Evolutionary conservation across 2,888 invertebrate species (phyloP).

Genomic region (Orgyia antiqua): DNA sequence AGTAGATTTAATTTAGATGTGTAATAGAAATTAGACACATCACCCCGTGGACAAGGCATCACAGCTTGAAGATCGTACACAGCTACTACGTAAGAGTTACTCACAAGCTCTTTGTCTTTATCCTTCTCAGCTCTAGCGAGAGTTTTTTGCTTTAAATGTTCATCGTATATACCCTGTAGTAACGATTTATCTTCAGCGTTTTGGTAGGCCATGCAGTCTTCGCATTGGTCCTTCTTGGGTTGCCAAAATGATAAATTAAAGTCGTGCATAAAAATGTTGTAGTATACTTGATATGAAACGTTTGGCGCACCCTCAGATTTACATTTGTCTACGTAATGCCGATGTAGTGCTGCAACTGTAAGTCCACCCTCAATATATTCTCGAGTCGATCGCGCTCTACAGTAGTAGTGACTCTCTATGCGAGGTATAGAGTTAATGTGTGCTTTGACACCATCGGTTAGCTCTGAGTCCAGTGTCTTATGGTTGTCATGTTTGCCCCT

Average conservation of each 20-base stretch:
- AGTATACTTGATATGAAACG: slow-evolving; percentile 8
- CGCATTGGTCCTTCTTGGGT: slow-evolving; percentile 15
- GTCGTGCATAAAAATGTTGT: too few species aligned
- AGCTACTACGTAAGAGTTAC: too few species aligned
- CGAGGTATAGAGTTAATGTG: slow-evolving; percentile 14
- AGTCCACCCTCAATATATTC: slow-evolving; percentile 11
- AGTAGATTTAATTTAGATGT: slow-evolving; percentile 30
- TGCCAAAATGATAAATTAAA: slow-evolving; percentile 14
- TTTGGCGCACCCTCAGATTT: slow-evolving; percentile 4
- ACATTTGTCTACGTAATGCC: slow-evolving; percentile 10
- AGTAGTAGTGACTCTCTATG: slow-evolving; percentile 14
- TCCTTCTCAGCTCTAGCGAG: too few species aligned
- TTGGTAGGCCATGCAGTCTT: slow-evolving; percentile 4
- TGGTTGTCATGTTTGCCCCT: slow-evolving; percentile 1
- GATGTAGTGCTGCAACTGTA: slow-evolving; percentile 11
- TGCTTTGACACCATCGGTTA: slow-evolving; percentile 5
- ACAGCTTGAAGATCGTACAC: slow-evolving; percentile 32
- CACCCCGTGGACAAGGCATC: slow-evolving; percentile 32
- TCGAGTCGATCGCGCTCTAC: slow-evolving; percentile 11
- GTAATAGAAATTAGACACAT: slow-evolving; percentile 31
- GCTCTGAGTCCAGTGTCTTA: not conserved
- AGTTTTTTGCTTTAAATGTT: not conserved
- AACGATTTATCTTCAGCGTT: not conserved
- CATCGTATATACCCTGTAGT: not conserved
- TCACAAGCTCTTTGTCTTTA: too few species aligned